Evolutionary conservation across 2,113 vertebrate species (phyloP).

Genomic region (Ardeotis arabs): DNA sequence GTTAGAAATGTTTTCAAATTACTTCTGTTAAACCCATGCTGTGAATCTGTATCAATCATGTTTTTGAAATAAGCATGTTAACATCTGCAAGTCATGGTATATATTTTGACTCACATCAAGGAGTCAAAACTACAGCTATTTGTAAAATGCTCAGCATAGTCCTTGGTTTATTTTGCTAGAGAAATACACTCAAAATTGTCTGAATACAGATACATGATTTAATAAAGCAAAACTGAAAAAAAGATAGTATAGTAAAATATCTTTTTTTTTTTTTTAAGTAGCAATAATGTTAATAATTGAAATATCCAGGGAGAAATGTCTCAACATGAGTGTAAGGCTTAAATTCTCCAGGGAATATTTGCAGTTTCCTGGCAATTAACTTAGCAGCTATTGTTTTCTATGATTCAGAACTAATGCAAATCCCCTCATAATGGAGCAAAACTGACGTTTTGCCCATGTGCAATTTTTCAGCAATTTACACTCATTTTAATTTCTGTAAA

Average conservation of each 20-base stretch:
- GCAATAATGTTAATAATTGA: background rate
- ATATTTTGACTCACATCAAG: background rate
- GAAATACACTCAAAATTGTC: background rate
- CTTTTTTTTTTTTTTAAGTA: background rate
- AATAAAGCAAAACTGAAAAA: background rate
- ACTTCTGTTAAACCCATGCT: background rate
- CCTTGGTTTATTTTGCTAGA: background rate
- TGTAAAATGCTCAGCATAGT: background rate
- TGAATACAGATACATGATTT: background rate
- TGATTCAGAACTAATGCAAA: background rate
- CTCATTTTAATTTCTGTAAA: background rate
- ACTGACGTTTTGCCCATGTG: background rate
- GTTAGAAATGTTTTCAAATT: constrained; percentile 18
- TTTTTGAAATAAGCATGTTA: constrained; percentile 16
- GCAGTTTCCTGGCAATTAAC: background rate
- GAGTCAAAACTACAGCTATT: background rate
- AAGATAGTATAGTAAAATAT: background rate
- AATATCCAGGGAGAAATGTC: background rate
- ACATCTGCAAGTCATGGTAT: background rate
- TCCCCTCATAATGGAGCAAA: background rate
- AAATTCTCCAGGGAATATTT: background rate
- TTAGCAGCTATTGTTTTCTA: background rate
- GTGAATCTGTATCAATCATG: background rate
- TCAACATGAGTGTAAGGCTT: background rate
- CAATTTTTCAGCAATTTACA: background rate